These are phyloP conservation scores for Ictidomys tridecemlineatus DNA, from an alignment of 2,113 vertebrate species.

Conservation along the genomic window DNA sequence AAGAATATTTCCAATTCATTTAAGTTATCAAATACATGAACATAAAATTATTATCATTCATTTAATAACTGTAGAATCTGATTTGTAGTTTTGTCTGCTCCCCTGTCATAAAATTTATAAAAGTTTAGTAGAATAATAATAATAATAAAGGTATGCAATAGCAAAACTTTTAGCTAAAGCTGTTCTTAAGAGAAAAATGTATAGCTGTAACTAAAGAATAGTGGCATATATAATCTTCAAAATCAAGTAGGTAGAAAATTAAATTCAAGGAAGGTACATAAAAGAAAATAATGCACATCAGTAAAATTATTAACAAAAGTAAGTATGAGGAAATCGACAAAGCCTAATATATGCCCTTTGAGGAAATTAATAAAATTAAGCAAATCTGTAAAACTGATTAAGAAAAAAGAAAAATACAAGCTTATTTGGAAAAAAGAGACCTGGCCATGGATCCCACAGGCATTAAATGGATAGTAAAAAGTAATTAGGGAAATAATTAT, in stretches of 20 bases:
- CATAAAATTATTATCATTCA: background rate
- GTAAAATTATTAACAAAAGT: constrained; percentile 9
- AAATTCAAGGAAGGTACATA: background rate
- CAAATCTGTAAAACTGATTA: background rate
- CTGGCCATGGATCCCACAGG: background rate
- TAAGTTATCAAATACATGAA: background rate
- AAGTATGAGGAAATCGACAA: background rate
- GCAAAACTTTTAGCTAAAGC: background rate
- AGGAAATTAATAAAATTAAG: constrained; percentile 10
- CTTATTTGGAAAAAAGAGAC: background rate
- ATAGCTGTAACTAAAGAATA: background rate
- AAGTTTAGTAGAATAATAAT: background rate
- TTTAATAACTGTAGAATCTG: background rate
- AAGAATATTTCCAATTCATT: constrained; percentile 1
- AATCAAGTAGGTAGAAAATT: background rate
- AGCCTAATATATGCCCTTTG: background rate
- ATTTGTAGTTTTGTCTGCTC: background rate
- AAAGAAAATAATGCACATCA: background rate
- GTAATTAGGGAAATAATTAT: background rate
- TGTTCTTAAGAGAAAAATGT: background rate
- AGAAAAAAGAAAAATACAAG: background rate
- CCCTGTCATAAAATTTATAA: background rate
- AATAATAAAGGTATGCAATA: background rate
- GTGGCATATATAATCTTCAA: background rate
- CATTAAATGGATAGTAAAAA: background rate